Base-by-base conservation (phyloP, 1,140 invertebrate species). In the Laodelphax striatellus region DNA sequence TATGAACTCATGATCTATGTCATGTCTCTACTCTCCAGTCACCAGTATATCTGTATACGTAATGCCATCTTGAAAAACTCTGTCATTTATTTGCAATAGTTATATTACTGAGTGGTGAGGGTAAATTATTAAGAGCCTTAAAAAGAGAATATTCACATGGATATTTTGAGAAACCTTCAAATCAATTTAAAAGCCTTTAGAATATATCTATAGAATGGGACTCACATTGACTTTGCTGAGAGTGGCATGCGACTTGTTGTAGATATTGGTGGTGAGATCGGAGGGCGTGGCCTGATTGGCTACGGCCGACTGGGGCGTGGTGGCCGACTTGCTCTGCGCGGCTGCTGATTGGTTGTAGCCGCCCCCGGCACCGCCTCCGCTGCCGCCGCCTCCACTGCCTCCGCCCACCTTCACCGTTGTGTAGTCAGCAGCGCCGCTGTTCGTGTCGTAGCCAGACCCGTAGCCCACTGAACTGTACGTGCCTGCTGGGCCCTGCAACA, bases 141-240 rank as follows among this genome's bases (percentile, higher is more conserved):
- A n/a, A n/a, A n/a, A n/a, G n/a, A n/a, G n/a, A n/a, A n/a, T n/a
- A n/a, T n/a, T n/a, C n/a, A n/a, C n/a, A n/a, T n/a, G n/a, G n/a
- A n/a, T n/a, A n/a, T n/a, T n/a, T n/a, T n/a, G n/a, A n/a, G n/a
- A n/a, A n/a, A n/a, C n/a, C n/a, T n/a, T n/a, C n/a, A n/a, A n/a
- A n/a, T n/a, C n/a, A n/a, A n/a, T n/a, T n/a, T n/a, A n/a, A n/a
- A n/a, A n/a, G n/a, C n/a, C n/a, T n/a, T n/a, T n/a, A n/a, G n/a
- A n/a, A n/a, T n/a, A n/a, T n/a, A n/a, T n/a, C n/a, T n/a, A n/a
- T n/a, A n/a, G n/a, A n/a, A n/a, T n/a, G n/a, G n/a, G n/a, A 79
- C 78, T 80, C 72, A 84, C 80, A 76, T 84, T 84, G 68, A 89
- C 85, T 78, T 87, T 87, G 62, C 80, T 80, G 53, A 87, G 74